Base-by-base conservation (phyloP, 1,140 invertebrate genomes). In the Drosophila obscura region DNA sequence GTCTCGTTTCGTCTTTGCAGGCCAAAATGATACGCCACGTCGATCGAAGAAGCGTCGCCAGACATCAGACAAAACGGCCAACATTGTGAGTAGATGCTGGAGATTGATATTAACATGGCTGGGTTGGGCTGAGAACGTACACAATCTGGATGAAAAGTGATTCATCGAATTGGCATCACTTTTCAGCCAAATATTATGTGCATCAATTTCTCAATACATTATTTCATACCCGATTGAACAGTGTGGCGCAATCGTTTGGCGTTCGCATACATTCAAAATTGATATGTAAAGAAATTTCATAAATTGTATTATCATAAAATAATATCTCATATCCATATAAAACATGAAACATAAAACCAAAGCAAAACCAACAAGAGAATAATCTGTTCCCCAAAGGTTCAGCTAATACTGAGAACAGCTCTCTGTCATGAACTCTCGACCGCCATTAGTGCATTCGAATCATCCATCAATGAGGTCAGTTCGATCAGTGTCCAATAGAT, bases 11-110 rank as follows among this genome's bases (percentile, higher is more conserved):
- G 19, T 19, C 19, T 19, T 39, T 39, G 5, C 56, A 91, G 90
- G 62, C 56, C 90, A 91, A 81, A 68, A 59, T 43, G 90, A 91
- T 60, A 90, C 91, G 15, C 82, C 90, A 2, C 80, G 91, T 53
- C 80, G 91, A 9, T 91, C 91, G n/a, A 90, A 91, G 71, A 92
- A 92, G 58, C 78, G 91, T 49, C 79, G 91, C 46, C 91, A 90
- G 62, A 65, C 35, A 4, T 5, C 85, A 6, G 91, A 92, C 52
- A 92, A 92, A 65, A 67, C 84, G 55, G 73, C 80, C 28, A 92
- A 92, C 74, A 92, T 92, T 80, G 91, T 92, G 82, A 92, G 91
- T 92, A 91, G 58, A 82, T 77, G 55, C 63, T 77, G 75, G 62
- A 51, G 67, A 63, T 69, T 66, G 77, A 39, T 71, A 59, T 49